These are phyloP conservation scores for Sula dactylatra DNA, from an alignment of 2,113 vertebrate genomes.

Conservation along the genomic window DNA sequence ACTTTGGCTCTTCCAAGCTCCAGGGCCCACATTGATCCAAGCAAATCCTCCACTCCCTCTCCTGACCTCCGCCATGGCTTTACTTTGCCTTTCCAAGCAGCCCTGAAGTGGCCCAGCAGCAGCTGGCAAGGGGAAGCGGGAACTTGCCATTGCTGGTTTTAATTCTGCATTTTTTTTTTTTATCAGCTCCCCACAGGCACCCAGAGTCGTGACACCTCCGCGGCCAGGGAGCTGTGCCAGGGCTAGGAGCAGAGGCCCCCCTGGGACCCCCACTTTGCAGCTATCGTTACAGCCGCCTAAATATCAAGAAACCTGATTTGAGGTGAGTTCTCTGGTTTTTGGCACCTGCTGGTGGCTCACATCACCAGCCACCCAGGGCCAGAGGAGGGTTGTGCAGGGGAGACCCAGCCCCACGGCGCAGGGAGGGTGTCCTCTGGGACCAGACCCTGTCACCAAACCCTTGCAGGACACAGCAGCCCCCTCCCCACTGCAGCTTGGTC, in stretches of 20 bases:
- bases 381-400: neutral
- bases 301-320: neutral
- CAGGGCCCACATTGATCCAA: neutral
- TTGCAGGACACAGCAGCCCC: neutral
- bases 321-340: neutral
- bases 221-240: rapidly evolving
- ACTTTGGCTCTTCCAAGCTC: neutral
- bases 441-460: neutral
- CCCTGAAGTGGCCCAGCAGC: neutral
- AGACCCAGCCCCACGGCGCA: rapidly evolving
- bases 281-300: neutral
- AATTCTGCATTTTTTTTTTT: neutral
- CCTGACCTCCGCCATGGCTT: neutral
- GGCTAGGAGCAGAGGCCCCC: neutral
- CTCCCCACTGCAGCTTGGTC: rapidly evolving
- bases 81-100: neutral
- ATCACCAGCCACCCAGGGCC: too few relatives aligned
- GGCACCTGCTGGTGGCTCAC: neutral
- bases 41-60: neutral
- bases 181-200: neutral
- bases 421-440: neutral
- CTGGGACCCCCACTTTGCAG: neutral
- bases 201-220: neutral
- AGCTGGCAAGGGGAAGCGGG: neutral
- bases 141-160: neutral